phyloP scores from a whole-genome alignment of 1,140 invertebrate genomes.

The Dufourea novaeangliae region DNA sequence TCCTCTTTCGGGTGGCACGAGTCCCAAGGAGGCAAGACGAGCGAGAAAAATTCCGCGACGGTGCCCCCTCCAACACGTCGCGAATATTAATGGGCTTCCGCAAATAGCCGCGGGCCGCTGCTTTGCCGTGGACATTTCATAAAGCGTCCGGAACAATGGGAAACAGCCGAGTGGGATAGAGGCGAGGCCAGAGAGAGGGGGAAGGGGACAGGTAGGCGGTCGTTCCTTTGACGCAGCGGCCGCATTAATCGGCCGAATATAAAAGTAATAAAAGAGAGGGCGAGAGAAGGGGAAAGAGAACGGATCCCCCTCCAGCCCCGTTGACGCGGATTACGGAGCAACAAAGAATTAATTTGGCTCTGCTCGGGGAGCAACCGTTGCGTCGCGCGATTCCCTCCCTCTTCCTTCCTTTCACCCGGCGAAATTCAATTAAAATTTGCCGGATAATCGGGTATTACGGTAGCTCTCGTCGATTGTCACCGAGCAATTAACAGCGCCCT shows the following conservation, averaged over 20 bases:
- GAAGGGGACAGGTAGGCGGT: neutral
- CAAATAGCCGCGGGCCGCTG: neutral
- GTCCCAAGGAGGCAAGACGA: too few relatives aligned
- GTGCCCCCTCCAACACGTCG: neutral
- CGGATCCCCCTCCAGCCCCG: neutral
- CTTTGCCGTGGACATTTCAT: neutral
- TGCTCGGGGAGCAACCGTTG: neutral
- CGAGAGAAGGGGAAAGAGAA: neutral
- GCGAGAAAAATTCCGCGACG: neutral
- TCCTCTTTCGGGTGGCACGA: neutral
- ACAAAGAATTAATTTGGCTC: constrained; percentile 23
- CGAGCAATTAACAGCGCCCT: constrained; percentile 6
- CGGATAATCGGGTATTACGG: constrained; percentile 11
- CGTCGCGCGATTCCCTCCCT: neutral
- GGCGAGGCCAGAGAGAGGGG: neutral
- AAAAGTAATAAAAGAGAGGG: constrained; percentile 11
- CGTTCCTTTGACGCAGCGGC: constrained; percentile 3
- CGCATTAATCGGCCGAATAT: constrained; percentile 9
- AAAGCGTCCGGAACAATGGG: neutral
- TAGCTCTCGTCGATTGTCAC: neutral
- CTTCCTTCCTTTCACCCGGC: neutral
- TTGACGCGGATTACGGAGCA: constrained; percentile 8
- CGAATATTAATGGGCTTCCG: constrained; percentile 8
- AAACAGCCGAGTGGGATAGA: neutral
- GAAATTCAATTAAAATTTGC: constrained; percentile 15